Evolutionary conservation across 2,888 invertebrate species (phyloP), one percentile per base, ranked within the genome.

Genomic region (Protula sp.): DNA sequence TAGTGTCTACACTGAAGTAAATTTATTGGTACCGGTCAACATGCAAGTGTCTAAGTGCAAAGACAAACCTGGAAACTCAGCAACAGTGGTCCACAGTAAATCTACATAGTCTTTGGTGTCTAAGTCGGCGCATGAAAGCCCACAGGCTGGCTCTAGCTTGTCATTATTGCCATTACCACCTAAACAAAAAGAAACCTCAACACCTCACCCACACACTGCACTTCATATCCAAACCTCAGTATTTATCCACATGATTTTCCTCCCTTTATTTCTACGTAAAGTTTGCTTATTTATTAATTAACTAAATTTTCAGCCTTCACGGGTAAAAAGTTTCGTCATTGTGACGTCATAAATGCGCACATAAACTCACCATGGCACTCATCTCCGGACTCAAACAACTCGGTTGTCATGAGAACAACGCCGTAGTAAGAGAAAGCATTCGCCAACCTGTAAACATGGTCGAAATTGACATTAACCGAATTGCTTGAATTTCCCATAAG

Each of bases 351-450:
- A n/a, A n/a, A n/a, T n/a, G n/a, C n/a, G n/a, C n/a, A n/a, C n/a
- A n/a, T n/a, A 38, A 9, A 54, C 68, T 72, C 72, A 76, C 83
- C 82, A 66, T 82, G 81, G 57, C 83, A 83, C 55, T 74, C 74
- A 67, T 82, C 81, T 38, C 75, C 76, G 27, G 87, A 86, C 79
- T 90, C 90, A 81, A 94, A 91, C 57, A 94, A 81, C 78, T 94
- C 94, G 0, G 94, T 95, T 1, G 94, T 94, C 89, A 95, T 91
- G 59, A 95, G 82, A 4, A 95, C 94, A 45, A 94, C 85, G 0
- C 95, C 94, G 78, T 95, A 95, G 81, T 95, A 95, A 78, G 92
- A 92, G 83, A 95, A 94, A 0, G 94, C 92, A 79, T 93, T 93
- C 0, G 90, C 86, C 86, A 92, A 88, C 92, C 92, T 92, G 69